phyloP scores from a whole-genome alignment of 2,888 invertebrate genomes.

The Zaprionus obscuricornis region DNA sequence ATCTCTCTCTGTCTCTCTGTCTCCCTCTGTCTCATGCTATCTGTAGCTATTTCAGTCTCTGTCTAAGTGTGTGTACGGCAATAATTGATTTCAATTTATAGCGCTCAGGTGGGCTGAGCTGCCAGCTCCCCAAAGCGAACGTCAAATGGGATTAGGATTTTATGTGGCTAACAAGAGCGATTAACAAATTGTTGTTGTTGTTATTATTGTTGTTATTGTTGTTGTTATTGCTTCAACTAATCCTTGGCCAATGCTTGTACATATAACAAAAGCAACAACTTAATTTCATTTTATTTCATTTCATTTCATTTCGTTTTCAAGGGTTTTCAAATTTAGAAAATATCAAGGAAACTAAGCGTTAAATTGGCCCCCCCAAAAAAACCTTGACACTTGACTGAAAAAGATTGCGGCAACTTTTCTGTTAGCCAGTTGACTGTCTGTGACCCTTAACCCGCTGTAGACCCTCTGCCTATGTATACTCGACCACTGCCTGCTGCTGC shows the following conservation, averaged over 20 bases:
- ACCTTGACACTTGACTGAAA: slow-evolving; percentile 30
- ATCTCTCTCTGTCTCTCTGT: too few species aligned
- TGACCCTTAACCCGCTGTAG: slow-evolving; percentile 25
- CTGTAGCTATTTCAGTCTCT: too few species aligned
- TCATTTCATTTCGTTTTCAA: too few species aligned
- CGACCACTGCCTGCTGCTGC: too few species aligned
- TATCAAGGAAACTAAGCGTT: slow-evolving; percentile 37
- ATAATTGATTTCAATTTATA: slow-evolving; percentile 75
- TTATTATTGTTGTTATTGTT: not conserved
- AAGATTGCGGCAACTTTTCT: slow-evolving; percentile 16
- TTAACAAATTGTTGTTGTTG: slow-evolving; percentile 34
- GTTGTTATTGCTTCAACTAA: slow-evolving; percentile 20
- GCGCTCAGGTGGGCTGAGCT: slow-evolving; percentile 54
- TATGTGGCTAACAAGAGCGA: slow-evolving; percentile 49
- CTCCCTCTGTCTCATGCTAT: too few species aligned
- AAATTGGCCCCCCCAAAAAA: slow-evolving; percentile 40
- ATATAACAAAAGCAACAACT: slow-evolving; percentile 3
- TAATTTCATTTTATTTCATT: slow-evolving; percentile 4
- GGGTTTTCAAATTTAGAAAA: slow-evolving; percentile 11
- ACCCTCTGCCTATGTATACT: slow-evolving; percentile 24
- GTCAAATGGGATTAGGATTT: slow-evolving; percentile 60
- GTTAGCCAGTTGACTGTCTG: slow-evolving; percentile 23
- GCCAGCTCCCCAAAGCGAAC: slow-evolving; percentile 27
- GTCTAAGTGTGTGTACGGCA: too few species aligned
- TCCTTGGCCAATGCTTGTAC: slow-evolving; percentile 15